Evolutionary conservation across 2,888 invertebrate species (phyloP).

Genomic region (Psococerastis gibbosa): DNA sequence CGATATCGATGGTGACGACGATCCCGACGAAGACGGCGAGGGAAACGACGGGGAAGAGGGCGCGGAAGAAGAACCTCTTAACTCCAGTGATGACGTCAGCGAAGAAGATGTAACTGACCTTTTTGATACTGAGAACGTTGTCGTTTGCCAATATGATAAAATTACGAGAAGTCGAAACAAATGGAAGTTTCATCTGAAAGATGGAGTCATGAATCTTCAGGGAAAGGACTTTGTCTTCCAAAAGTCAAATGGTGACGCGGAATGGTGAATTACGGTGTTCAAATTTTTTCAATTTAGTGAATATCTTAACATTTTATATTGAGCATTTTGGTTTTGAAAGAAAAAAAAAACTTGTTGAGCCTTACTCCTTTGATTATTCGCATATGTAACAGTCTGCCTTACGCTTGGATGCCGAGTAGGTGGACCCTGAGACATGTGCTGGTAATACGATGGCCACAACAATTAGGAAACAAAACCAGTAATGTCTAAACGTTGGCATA

Average conservation of each 20-base stretch:
- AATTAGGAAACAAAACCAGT: too few relatives aligned
- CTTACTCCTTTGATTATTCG: too few relatives aligned
- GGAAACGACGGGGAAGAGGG: constrained; percentile 28
- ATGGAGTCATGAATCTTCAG: constrained; percentile 97
- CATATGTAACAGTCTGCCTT: too few relatives aligned
- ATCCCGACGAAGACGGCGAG: constrained; percentile 26
- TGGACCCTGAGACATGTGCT: too few relatives aligned
- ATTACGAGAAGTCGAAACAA: constrained; percentile 95
- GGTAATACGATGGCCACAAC: too few relatives aligned
- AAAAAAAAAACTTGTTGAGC: too few relatives aligned
- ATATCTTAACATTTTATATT: too few relatives aligned
- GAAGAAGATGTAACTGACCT: constrained; percentile 88
- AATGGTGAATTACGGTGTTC: constrained; percentile 81
- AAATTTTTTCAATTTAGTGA: too few relatives aligned
- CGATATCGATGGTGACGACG: constrained; percentile 57
- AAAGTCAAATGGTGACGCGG: constrained; percentile 96
- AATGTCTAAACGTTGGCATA: too few relatives aligned
- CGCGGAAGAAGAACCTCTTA: constrained; percentile 60
- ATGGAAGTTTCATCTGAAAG: constrained; percentile 99
- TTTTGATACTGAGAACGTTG: constrained; percentile 98
- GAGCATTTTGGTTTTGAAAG: too few relatives aligned
- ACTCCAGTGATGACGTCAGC: constrained; percentile 93
- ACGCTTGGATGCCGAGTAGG: too few relatives aligned
- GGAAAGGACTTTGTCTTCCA: constrained; percentile 98
- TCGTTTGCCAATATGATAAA: constrained; percentile 99